A percentile compares a stretch with the other conserved stretches of the same genome.
These are phyloP conservation scores for Chrysotoxum bicinctum DNA, from an alignment of 2,888 invertebrate species.

Conservation along the genomic window DNA sequence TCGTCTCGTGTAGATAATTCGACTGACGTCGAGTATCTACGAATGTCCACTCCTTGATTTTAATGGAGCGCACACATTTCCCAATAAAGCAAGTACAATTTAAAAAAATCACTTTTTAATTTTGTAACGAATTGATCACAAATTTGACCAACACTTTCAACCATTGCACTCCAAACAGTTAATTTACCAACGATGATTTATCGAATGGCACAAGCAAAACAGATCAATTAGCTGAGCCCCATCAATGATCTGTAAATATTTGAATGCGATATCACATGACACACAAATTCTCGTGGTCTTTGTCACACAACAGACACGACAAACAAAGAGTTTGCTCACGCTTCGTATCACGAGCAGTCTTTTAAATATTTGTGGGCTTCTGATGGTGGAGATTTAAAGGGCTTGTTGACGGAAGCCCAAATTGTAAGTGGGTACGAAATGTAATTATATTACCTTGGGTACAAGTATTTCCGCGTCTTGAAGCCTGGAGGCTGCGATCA, in stretches of 20 bases:
- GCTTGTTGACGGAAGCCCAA: conserved; percentile 36
- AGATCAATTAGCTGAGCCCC: conserved; percentile 62
- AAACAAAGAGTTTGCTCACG: conserved; percentile 31
- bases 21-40: background rate
- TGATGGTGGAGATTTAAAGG: conserved; percentile 13
- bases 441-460: conserved; percentile 50
- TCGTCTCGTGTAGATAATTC: conserved; percentile 22
- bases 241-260: conserved; percentile 65
- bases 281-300: conserved; percentile 43
- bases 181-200: conserved; percentile 38
- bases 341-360: conserved; percentile 2
- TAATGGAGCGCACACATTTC: background rate
- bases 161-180: conserved; percentile 7
- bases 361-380: conserved; percentile 8
- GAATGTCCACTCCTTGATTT: background rate
- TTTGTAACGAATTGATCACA: background rate
- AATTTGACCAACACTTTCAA: conserved; percentile 10
- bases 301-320: conserved; percentile 9
- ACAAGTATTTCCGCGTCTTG: conserved; percentile 34
- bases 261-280: conserved; percentile 61
- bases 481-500: background rate
- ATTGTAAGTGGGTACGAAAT: background rate
- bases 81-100: background rate
- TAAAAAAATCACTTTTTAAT: conserved; percentile 22
- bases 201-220: conserved; percentile 53